A percentile compares a stretch with the other conserved stretches of the same genome.
phyloP scores from a whole-genome alignment of 2,797 vertebrate species.

The Rhyacichthys aspro region DNA sequence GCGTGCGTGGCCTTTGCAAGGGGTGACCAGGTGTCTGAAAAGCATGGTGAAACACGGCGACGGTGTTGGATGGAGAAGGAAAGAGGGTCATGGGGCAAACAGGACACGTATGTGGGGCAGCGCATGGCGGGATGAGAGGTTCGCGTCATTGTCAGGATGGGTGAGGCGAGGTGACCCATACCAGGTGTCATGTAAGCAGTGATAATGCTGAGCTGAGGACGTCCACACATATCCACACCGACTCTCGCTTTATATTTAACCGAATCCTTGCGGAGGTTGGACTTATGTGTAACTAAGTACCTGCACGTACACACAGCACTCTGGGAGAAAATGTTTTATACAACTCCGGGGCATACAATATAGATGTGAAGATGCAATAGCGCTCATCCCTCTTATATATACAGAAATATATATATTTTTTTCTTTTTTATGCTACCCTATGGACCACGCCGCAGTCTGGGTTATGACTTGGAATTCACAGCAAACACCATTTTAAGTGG shows the following conservation, averaged over 20 bases:
- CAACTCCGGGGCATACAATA: constrained; percentile 33
- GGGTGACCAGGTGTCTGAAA: constrained; percentile 61
- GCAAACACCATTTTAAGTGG: too few species aligned
- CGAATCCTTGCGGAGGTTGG: constrained; percentile 23
- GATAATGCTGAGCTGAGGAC: constrained; percentile 29
- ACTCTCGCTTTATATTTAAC: constrained; percentile 36
- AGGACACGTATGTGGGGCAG: constrained; percentile 25
- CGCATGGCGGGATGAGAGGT: constrained; percentile 23
- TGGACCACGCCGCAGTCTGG: constrained; percentile 13
- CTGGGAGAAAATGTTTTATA: constrained; percentile 24
- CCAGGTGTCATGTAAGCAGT: constrained; percentile 38
- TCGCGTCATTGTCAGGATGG: constrained; percentile 9
- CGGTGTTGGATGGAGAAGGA: constrained; percentile 41
- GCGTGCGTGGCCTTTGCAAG: constrained; percentile 42
- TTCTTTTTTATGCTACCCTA: background rate
- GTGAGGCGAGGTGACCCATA: constrained; percentile 45
- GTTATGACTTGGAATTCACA: constrained; percentile 7
- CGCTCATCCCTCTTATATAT: constrained; percentile 37
- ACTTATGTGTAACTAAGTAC: constrained; percentile 40
- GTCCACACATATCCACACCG: constrained; percentile 44
- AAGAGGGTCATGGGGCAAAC: constrained; percentile 35
- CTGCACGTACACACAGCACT: constrained; percentile 17
- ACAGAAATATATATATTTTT: background rate
- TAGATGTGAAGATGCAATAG: constrained; percentile 35
- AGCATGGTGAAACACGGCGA: constrained; percentile 52